phyloP scores from a whole-genome alignment of 2,113 vertebrate species.

The Oreochromis aureus region DNA sequence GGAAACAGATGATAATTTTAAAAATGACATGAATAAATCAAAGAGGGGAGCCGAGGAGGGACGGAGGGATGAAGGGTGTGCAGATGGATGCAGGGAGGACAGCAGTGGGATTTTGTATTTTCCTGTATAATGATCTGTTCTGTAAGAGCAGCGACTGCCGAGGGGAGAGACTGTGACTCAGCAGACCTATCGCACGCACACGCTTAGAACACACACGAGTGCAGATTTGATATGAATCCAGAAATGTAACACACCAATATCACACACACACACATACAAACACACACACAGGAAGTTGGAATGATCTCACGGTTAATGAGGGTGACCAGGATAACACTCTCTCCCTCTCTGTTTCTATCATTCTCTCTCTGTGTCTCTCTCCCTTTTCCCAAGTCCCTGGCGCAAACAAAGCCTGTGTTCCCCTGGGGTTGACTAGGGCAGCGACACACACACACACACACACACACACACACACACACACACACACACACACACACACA shows the following conservation, averaged over 20 bases:
- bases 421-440: conserved; percentile 1
- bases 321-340: neutral
- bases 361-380: neutral
- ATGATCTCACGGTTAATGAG: neutral
- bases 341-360: neutral
- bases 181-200: neutral
- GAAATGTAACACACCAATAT: neutral
- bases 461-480: neutral
- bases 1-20: neutral
- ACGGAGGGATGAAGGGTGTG: neutral
- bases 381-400: neutral
- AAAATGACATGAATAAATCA: neutral
- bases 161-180: conserved; percentile 45
- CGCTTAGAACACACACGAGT: neutral
- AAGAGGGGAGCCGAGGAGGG: neutral
- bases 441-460: neutral
- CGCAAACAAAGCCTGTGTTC: conserved; percentile 22
- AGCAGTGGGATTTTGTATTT: neutral
- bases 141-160: conserved; percentile 30
- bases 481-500: neutral
- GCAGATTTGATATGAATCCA: neutral
- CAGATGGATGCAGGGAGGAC: neutral
- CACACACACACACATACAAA: neutral
- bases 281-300: neutral
- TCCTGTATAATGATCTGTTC: conserved; percentile 36